Evolutionary conservation across 2,888 invertebrate species (phyloP).

Genomic region (Drosophila crucigera): DNA sequence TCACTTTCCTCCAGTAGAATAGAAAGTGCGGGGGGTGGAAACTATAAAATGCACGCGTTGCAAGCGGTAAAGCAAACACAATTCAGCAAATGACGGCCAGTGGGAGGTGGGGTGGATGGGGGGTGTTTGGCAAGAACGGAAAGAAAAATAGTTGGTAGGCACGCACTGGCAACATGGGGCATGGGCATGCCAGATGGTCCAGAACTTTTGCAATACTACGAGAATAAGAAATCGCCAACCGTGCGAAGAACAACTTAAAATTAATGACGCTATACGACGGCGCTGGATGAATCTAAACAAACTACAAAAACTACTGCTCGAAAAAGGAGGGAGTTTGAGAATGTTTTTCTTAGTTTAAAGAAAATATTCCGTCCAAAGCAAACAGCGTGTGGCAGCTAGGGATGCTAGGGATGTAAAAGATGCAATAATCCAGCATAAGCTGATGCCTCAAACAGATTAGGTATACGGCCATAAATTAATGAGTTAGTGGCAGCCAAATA

Average conservation of each 20-base stretch:
- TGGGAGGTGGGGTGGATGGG: neutral
- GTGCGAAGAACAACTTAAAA: constrained; percentile 48
- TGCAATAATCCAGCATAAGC: neutral
- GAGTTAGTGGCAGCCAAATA: neutral
- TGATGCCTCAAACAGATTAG: neutral
- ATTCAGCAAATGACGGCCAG: neutral
- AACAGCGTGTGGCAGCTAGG: neutral
- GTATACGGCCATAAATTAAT: neutral
- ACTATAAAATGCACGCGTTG: constrained; percentile 76
- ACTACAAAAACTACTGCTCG: constrained; percentile 19
- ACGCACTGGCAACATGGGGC: constrained; percentile 41
- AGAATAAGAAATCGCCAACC: constrained; percentile 23
- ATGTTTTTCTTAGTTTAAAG: neutral
- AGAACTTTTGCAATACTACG: constrained; percentile 42
- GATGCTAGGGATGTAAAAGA: neutral
- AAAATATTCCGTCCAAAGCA: neutral
- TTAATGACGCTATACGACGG: constrained; percentile 50
- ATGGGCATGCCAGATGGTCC: constrained; percentile 61
- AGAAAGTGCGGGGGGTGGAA: constrained; percentile 9
- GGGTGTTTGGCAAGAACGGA: neutral
- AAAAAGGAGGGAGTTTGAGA: constrained; percentile 10
- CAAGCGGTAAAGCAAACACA: constrained; percentile 50
- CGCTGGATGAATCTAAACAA: constrained; percentile 36
- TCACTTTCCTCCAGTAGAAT: constrained; percentile 27
- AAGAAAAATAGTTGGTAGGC: constrained; percentile 48